Base-by-base conservation (phyloP, 53 echinoderm and acorn worm genomes). In the Astropecten irregularis region DNA sequence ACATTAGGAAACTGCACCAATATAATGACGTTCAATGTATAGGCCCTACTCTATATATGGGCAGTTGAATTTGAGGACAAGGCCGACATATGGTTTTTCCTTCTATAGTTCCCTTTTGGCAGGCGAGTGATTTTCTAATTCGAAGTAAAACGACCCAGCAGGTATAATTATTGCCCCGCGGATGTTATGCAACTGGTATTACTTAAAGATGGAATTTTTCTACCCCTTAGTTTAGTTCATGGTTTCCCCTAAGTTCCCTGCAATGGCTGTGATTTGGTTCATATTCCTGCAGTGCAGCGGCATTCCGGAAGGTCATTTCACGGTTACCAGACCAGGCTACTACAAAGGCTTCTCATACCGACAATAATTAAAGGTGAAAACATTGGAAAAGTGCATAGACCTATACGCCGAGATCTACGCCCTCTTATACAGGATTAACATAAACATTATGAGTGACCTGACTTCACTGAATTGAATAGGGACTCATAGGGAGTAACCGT, bases 171-270 rank as follows among this genome's bases (percentile, higher is more conserved):
- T 37, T 25, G 55, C 38, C 18, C 38, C 40, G 38, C 74, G 28
- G 42, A 69, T 55, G 51, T 74, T 74, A 74, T 57, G 74, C 74
- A 74, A 74, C 74, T 74, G 56, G 56, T 56, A 36, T 22, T 33
- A 27, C 38, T 57, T 74, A 56, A 16, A 16, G 28, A 29, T 11
- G 18, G 28, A 48, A 6, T 27, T 49, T n/a, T 27, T 50, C n/a
- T n/a, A n/a, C n/a, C n/a, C n/a, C n/a, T n/a, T n/a, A n/a, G n/a
- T 31, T 39, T 20, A 30, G 31, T 69, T 16, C 35, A 50, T 51
- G 50, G 9, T 29, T 58, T 58, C 6, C 10, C 6, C 42, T 42
- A 8, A 42, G 5, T 42, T 20, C 35, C 1, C 48, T 23, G 38
- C 74, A 39, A 56, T 57, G 39, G 2, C 55, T 18, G 35, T 74